These are phyloP conservation scores for Drosophila heteroneura DNA, from an alignment of 2,888 invertebrate genomes.

Conservation along the genomic window DNA sequence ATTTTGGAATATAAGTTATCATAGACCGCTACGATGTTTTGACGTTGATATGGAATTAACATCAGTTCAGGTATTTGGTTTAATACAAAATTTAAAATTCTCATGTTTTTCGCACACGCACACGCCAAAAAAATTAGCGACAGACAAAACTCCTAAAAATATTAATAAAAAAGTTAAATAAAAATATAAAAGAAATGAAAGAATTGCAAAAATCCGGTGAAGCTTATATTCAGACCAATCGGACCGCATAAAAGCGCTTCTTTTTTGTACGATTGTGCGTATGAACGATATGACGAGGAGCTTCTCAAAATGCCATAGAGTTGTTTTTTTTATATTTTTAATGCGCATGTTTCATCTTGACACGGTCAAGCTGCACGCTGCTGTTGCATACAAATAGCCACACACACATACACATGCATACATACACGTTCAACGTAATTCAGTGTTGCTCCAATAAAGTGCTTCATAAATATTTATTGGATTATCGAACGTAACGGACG, in stretches of 20 bases:
- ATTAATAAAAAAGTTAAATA: constrained; percentile 34
- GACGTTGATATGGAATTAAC: not conserved
- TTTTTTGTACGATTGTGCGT: constrained; percentile 55
- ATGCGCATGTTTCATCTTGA: constrained; percentile 45
- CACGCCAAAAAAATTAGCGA: constrained; percentile 49
- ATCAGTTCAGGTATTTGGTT: not conserved
- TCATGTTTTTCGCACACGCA: not conserved
- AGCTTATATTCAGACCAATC: constrained; percentile 40
- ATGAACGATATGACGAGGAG: constrained; percentile 51
- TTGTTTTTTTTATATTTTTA: constrained; percentile 11
- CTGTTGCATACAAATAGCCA: constrained; percentile 29
- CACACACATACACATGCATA: constrained; percentile 10
- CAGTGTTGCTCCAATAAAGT: constrained; percentile 82
- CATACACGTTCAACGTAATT: constrained; percentile 72
- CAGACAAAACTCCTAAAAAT: constrained; percentile 54
- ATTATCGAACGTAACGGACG: constrained; percentile 71
- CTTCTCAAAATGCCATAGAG: constrained; percentile 50
- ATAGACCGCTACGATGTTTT: not conserved
- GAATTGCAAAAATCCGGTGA: constrained; percentile 18
- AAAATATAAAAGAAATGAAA: constrained; percentile 1
- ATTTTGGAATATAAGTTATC: constrained; percentile 8
- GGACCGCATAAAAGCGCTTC: constrained; percentile 65
- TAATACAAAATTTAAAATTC: not conserved
- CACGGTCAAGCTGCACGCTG: constrained; percentile 43
- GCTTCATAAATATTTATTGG: constrained; percentile 83